phyloP scores from a whole-genome alignment of 2,797 vertebrate genomes.

The Acrossocheilus fasciatus region DNA sequence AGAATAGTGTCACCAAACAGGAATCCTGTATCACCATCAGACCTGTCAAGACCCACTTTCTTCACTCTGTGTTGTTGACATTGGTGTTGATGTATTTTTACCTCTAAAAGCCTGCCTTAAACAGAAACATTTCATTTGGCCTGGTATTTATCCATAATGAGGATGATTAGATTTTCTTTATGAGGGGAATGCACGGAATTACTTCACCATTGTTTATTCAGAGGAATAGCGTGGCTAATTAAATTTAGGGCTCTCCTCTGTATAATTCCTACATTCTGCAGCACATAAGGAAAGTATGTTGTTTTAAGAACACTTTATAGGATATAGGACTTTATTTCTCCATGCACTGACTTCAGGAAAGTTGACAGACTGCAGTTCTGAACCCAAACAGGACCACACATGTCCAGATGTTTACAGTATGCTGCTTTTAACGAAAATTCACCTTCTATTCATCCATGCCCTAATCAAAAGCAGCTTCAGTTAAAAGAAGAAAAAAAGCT shows the following conservation, averaged over 20 bases:
- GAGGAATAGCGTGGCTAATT: constrained; percentile 23
- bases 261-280: constrained; percentile 18
- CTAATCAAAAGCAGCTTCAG: constrained; percentile 42
- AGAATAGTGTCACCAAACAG: neutral
- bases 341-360: constrained; percentile 10
- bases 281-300: constrained; percentile 12
- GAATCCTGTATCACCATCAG: neutral
- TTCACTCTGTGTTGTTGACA: constrained; percentile 34
- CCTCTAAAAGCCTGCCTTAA: constrained; percentile 48
- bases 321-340: constrained; percentile 31
- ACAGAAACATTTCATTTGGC: constrained; percentile 48
- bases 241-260: constrained; percentile 36
- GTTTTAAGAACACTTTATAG: constrained; percentile 35
- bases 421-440: constrained; percentile 28
- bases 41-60: constrained; percentile 33
- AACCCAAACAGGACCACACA: constrained; percentile 26
- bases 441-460: constrained; percentile 11
- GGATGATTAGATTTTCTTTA: constrained; percentile 41
- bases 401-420: constrained; percentile 33
- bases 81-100: constrained; percentile 39
- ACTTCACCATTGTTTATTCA: constrained; percentile 48
- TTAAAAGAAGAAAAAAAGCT: constrained; percentile 15
- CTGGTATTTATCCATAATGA: constrained; percentile 31
- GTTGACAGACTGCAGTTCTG: constrained; percentile 2
- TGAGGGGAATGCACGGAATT: constrained; percentile 30